Percentiles rank a stretch among this genome's conserved stretches.
phyloP scores from a whole-genome alignment of 2,113 vertebrate species.

The Neolamprologus sp. region DNA sequence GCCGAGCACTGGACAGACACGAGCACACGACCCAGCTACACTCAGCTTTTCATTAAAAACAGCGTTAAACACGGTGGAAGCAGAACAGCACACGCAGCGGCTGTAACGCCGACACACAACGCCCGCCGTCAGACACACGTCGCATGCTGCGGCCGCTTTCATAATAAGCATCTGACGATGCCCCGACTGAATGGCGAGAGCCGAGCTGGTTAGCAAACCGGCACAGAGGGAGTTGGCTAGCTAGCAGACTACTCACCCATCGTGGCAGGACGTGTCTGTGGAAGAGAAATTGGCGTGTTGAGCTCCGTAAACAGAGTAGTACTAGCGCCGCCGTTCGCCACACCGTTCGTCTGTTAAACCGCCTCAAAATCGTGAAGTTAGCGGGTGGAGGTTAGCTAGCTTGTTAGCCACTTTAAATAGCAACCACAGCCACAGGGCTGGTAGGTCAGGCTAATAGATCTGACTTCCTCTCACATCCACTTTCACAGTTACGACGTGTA shows the following conservation, averaged over 20 bases:
- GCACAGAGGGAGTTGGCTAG: neutral
- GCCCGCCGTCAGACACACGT: neutral
- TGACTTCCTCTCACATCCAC: constrained; percentile 32
- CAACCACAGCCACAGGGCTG: neutral
- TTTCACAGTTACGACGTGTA: neutral
- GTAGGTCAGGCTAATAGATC: constrained; percentile 6
- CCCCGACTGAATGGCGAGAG: neutral
- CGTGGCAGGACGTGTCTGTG: constrained; percentile 23
- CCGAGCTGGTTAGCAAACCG: neutral
- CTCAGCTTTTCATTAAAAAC: neutral
- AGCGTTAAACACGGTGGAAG: neutral
- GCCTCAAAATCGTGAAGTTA: neutral
- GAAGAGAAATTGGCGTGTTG: neutral
- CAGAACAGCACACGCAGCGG: neutral
- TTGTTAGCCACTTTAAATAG: neutral
- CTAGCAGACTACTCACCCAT: constrained; percentile 54
- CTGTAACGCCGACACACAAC: neutral
- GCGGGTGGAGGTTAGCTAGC: neutral
- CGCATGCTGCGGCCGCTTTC: neutral
- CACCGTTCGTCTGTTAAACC: neutral
- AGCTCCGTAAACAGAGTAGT: constrained; percentile 20
- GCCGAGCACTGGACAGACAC: neutral
- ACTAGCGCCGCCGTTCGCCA: constrained; percentile 45
- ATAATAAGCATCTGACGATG: neutral
- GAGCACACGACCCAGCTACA: neutral